Percentiles rank a stretch among this genome's conserved stretches.
phyloP scores from a whole-genome alignment of 2,888 invertebrate genomes.

The Parnassius glacialis region DNA sequence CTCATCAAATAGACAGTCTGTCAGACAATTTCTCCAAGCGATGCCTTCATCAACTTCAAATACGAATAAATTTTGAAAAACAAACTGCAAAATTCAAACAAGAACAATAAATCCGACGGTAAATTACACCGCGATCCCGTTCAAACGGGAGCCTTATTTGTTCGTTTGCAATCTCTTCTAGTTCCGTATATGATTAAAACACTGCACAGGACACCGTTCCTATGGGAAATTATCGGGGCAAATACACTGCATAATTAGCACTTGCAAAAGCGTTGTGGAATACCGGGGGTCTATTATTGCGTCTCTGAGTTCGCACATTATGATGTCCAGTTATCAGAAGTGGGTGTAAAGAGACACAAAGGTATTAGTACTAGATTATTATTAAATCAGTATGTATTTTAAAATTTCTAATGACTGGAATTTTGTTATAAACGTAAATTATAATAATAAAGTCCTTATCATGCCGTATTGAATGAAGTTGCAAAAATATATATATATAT shows the following conservation, averaged over 20 bases:
- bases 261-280: constrained; percentile 52
- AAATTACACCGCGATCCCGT: constrained; percentile 67
- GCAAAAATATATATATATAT: no score
- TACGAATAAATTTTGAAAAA: constrained; percentile 46
- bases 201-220: constrained; percentile 68
- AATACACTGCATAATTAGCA: constrained; percentile 78
- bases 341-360: not conserved
- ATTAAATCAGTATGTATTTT: no score
- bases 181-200: constrained; percentile 77
- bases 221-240: constrained; percentile 74
- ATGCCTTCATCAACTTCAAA: constrained; percentile 32
- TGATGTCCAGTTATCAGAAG: not conserved
- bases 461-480: no score
- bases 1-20: constrained; percentile 25
- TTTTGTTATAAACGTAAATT: no score
- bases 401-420: no score
- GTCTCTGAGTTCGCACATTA: constrained; percentile 23
- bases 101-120: constrained; percentile 59
- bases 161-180: constrained; percentile 73
- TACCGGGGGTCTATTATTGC: constrained; percentile 44
- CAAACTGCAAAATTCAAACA: constrained; percentile 56
- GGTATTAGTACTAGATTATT: no score
- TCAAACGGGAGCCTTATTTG: constrained; percentile 62
- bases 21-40: constrained; percentile 21
- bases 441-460: no score